A percentile compares a stretch with the other conserved stretches of the same genome.
phyloP scores from a whole-genome alignment of 2,113 vertebrate species.

The Bostrychus sinensis region DNA sequence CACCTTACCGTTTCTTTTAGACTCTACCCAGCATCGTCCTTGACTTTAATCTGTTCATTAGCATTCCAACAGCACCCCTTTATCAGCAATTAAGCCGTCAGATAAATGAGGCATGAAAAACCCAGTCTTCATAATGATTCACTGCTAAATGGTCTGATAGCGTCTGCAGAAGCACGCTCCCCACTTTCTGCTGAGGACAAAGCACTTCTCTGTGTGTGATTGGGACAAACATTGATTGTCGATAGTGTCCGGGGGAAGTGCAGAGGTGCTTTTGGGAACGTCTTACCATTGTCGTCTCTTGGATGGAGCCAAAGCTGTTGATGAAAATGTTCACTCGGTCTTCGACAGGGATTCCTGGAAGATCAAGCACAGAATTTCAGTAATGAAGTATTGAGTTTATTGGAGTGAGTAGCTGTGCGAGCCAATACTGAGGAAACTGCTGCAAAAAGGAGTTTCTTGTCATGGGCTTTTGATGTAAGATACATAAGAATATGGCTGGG shows the following conservation, averaged over 20 bases:
- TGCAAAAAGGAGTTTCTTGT: no score
- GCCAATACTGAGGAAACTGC: no score
- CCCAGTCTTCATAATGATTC: conserved; percentile 40
- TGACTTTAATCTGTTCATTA: conserved; percentile 57
- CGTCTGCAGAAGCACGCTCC: conserved; percentile 18
- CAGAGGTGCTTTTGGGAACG: background rate
- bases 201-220: conserved; percentile 29
- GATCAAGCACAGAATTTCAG: conserved; percentile 28
- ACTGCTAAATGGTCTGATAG: conserved; percentile 43
- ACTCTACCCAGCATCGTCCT: conserved; percentile 33
- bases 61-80: conserved; percentile 45
- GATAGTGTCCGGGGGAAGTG: conserved; percentile 3
- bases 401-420: no score
- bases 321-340: conserved; percentile 99
- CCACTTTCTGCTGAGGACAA: background rate
- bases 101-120: conserved; percentile 60
- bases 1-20: conserved; percentile 32
- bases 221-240: conserved; percentile 37
- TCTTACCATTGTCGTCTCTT: conserved; percentile 98
- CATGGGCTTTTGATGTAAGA: no score
- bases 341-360: conserved; percentile 93
- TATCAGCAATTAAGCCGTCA: conserved; percentile 68
- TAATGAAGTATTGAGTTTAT: background rate
- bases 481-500: no score
- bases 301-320: conserved; percentile 99